phyloP scores from a whole-genome alignment of 2,113 vertebrate species.

The Semicossyphus pulcher region DNA sequence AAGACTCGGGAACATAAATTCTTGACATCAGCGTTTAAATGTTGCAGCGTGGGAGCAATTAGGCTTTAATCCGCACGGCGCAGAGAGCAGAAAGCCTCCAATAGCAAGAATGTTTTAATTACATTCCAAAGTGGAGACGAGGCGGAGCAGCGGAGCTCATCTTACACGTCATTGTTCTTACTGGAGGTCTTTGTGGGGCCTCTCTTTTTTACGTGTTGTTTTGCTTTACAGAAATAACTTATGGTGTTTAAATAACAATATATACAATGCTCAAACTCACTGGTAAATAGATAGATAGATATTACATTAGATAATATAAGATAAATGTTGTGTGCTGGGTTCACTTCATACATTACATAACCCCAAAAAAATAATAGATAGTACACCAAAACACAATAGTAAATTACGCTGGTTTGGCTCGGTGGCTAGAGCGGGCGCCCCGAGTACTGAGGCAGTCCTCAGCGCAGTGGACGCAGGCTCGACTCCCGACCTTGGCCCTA shows the following conservation, averaged over 20 bases:
- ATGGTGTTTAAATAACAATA: neutral
- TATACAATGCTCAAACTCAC: neutral
- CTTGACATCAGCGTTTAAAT: constrained; percentile 47
- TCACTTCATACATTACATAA: too few species aligned
- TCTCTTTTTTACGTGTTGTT: neutral
- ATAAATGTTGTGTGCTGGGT: too few species aligned
- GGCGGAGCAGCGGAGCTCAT: constrained; percentile 29
- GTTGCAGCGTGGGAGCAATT: constrained; percentile 43
- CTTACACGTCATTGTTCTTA: constrained; percentile 29
- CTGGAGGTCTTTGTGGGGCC: neutral
- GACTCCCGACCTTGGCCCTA: too few species aligned
- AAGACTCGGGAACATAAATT: constrained; percentile 40
- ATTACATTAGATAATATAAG: too few species aligned
- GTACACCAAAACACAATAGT: neutral
- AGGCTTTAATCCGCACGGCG: constrained; percentile 35
- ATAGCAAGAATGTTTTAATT: constrained; percentile 71
- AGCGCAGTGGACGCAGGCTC: too few species aligned
- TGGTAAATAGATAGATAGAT: neutral
- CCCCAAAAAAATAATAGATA: too few species aligned
- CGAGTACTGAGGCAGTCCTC: too few species aligned
- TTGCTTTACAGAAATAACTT: neutral
- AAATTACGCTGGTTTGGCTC: too few species aligned
- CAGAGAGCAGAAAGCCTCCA: constrained; percentile 40
- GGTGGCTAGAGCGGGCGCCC: too few species aligned
- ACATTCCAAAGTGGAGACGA: constrained; percentile 57